A percentile compares a stretch with the other conserved stretches of the same genome.
Conservation (phyloP, 2,113 vertebrate species). For the Melanerpes formicivorus region DNA sequence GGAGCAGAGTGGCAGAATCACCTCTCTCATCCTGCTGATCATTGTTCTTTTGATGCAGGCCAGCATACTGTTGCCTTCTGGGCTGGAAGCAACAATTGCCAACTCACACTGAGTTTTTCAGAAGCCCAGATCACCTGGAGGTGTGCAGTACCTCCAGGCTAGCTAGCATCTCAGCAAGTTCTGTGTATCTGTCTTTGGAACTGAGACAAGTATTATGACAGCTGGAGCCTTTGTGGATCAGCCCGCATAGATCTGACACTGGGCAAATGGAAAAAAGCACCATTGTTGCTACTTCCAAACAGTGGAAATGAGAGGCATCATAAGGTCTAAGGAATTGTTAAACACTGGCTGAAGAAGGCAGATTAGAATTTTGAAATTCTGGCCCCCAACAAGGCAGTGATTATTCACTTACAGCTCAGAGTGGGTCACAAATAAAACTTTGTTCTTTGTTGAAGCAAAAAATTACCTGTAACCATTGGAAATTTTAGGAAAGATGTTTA, state of each 20-base stretch:
- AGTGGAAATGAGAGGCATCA: neutral
- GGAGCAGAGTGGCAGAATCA: no score
- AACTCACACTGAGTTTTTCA: no score
- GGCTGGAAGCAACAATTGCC: no score
- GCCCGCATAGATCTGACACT: neutral
- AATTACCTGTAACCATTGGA: neutral
- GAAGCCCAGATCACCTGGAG: neutral
- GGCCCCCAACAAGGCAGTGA: neutral
- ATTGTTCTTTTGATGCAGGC: no score
- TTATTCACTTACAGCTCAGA: neutral
- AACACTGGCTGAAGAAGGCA: neutral
- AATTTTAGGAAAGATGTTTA: neutral
- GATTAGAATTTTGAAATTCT: neutral
- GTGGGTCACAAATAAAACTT: neutral
- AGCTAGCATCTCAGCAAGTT: neutral
- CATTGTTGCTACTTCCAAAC: neutral
- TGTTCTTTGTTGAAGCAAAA: neutral
- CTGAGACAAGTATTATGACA: neutral
- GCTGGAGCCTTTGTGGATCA: neutral
- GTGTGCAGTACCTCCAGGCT: neutral
- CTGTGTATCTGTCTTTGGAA: neutral
- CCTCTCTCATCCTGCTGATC: no score
- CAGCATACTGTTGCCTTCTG: no score
- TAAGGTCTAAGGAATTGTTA: accelerated
- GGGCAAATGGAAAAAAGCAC: neutral